Evolutionary conservation across 2,888 invertebrate species (phyloP), one percentile per base, ranked within the genome.

Genomic region (Desoria tigrina): DNA sequence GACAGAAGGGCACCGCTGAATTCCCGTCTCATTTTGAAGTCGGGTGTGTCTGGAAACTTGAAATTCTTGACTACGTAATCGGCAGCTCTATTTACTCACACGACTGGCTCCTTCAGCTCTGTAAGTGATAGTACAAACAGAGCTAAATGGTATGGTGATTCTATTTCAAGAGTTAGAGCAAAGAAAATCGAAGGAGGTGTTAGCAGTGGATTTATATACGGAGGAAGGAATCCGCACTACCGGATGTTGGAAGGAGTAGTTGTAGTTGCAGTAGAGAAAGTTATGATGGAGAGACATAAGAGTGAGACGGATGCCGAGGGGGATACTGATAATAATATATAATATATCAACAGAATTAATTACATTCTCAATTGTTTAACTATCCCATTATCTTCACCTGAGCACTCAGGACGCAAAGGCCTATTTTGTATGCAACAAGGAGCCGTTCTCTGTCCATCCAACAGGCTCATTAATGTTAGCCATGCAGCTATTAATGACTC

Each of bases 201-300:
- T 37, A 21, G 16, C 56, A 57, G 24, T 24, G 32, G 39, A 57
- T 57, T 57, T 57, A 57, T 57, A 57, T 42, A 51, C 2, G 6
- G 56, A 57, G 56, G 56, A 57, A 57, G 56, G 42, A 21, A 57
- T 42, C 56, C 37, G 21, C n/a, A n/a, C n/a, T 57, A 57, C 56
- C 56, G 56, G 56, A 57, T 57, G 56, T 37, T 45, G 18, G 37
- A 39, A 37, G 14, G 42, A 23, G 42, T n/a, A n/a, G n/a, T n/a
- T n/a, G n/a, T n/a, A n/a, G n/a, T n/a, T n/a, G n/a, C n/a, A n/a
- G n/a, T 57, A 57, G 56, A 57, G 56, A 57, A 57, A 57, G 56
- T 57, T 57, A 57, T 57, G 56, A 11, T 11, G 16, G 45, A n/a
- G 16, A 6, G 6, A 45, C 9, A 45, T 18, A 45, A 21, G 21